Conservation (phyloP, 2,888 invertebrate species). For the Candidula unifasciata region DNA sequence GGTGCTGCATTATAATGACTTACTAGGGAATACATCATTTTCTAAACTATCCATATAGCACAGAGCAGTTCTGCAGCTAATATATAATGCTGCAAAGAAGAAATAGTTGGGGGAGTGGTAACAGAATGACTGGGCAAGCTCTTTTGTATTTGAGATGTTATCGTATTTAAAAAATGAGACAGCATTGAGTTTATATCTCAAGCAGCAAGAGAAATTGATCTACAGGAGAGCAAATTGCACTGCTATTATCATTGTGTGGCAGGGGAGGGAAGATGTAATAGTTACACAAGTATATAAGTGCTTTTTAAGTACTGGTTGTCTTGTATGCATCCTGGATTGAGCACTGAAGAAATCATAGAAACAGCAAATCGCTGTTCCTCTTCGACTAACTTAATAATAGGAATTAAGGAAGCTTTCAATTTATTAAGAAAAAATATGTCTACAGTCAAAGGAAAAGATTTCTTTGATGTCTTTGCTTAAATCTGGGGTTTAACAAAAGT, state of each 20-base stretch:
- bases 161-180: slow-evolving; percentile 2
- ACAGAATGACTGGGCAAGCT: background rate
- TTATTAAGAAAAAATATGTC: background rate
- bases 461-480: background rate
- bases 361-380: slow-evolving; percentile 10
- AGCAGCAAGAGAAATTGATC: slow-evolving; percentile 26
- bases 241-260: background rate
- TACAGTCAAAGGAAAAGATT: background rate
- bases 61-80: background rate
- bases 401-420: slow-evolving; percentile 3
- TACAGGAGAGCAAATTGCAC: slow-evolving; percentile 22
- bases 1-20: background rate
- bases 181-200: background rate
- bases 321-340: background rate
- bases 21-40: background rate
- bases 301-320: slow-evolving; percentile 27
- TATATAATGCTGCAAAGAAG: too few relatives aligned
- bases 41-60: background rate
- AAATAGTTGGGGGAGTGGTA: background rate
- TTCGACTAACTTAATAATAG: slow-evolving; percentile 6
- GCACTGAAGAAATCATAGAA: background rate
- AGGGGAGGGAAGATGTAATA: background rate
- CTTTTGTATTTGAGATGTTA: background rate
- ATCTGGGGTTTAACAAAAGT: too few relatives aligned
- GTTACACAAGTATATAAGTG: slow-evolving; percentile 14